Evolutionary conservation across 1,140 invertebrate species (phyloP).

Genomic region (Gerris buenoi): DNA sequence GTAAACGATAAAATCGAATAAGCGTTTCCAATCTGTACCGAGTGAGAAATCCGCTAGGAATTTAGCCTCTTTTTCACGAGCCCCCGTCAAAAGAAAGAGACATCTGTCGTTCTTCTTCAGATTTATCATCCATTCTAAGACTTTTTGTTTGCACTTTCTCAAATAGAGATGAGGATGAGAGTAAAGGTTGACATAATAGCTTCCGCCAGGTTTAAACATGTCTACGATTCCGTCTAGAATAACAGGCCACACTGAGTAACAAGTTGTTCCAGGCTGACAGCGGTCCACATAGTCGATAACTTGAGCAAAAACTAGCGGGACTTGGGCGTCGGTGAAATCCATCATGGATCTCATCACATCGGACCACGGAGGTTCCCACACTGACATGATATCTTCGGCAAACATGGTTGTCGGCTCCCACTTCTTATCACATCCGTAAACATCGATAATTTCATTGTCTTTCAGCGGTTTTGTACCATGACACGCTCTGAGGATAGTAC

Average conservation of each 20-base stretch:
- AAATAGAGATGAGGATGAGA: not conserved
- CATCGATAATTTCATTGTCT: conserved; percentile 38
- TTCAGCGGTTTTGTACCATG: conserved; percentile 51
- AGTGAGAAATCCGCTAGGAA: conserved; percentile 45
- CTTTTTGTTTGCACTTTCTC: conserved; percentile 22
- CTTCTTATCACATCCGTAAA: conserved; percentile 42
- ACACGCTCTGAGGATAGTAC: conserved; percentile 43
- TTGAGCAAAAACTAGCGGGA: conserved; percentile 47
- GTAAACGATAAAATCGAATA: conserved; percentile 55
- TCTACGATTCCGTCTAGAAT: conserved; percentile 41
- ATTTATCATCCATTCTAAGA: conserved; percentile 45
- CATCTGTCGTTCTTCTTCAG: conserved; percentile 36
- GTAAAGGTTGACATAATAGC: not conserved
- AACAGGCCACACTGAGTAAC: conserved; percentile 51
- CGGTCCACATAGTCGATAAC: conserved; percentile 51
- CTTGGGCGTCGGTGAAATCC: conserved; percentile 60
- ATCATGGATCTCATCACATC: conserved; percentile 45
- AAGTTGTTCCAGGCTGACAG: conserved; percentile 28
- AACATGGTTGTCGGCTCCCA: conserved; percentile 45
- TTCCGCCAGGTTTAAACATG: conserved; percentile 29
- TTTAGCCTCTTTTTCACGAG: conserved; percentile 51
- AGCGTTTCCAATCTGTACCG: conserved; percentile 48
- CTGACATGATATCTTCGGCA: conserved; percentile 36
- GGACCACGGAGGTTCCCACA: conserved; percentile 44
- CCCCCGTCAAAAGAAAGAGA: conserved; percentile 56